Conservation (phyloP, 2,113 vertebrate genomes). For the Bungarus multicinctus region DNA sequence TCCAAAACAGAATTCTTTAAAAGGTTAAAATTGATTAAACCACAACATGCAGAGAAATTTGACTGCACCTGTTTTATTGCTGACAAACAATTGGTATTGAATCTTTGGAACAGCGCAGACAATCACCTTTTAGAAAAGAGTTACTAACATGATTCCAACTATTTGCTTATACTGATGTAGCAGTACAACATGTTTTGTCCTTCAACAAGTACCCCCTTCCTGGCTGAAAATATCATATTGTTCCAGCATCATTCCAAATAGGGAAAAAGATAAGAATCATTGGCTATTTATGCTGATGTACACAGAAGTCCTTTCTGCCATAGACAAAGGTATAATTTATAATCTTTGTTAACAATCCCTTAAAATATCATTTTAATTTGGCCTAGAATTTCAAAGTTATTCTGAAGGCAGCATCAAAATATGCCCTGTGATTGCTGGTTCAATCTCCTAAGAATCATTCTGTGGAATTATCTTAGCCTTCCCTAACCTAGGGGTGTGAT, state of each 20-base stretch:
- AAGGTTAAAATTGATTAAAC: background rate
- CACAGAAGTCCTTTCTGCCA: background rate
- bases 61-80: background rate
- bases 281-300: background rate
- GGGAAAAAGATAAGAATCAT: background rate
- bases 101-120: background rate
- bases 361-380: background rate
- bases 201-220: background rate
- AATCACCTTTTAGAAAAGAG: background rate
- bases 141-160: background rate
- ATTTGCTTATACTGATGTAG: background rate
- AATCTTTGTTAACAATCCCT: background rate
- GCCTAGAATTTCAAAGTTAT: background rate
- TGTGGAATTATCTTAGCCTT: background rate
- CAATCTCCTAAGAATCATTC: background rate
- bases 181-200: background rate
- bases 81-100: background rate
- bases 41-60: constrained; percentile 36
- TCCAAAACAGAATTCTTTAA: constrained; percentile 43
- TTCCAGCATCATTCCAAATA: background rate
- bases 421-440: background rate
- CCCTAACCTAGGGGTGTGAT: background rate
- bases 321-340: background rate
- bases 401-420: background rate
- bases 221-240: background rate